Evolutionary conservation across 2,797 vertebrate species (phyloP).

Genomic region (Taenioides sp.): DNA sequence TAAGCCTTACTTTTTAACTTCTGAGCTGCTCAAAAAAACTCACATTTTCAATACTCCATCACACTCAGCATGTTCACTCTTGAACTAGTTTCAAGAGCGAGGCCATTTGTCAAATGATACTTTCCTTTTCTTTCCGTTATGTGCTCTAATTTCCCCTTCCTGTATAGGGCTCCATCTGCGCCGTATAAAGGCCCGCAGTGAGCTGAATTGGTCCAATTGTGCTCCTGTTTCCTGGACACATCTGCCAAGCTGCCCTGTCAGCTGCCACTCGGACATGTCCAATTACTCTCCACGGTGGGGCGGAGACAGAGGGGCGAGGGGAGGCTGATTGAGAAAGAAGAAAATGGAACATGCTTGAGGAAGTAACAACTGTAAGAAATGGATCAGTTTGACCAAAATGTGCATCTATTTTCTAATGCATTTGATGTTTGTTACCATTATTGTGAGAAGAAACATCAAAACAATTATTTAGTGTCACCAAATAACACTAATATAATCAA

Average conservation of each 20-base stretch:
- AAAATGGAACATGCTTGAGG: conserved; percentile 34
- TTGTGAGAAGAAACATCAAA: not conserved
- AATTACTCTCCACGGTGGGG: conserved; percentile 59
- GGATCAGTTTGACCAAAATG: not conserved
- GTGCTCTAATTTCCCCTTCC: conserved; percentile 60
- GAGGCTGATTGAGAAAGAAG: conserved; percentile 35
- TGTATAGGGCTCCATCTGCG: conserved; percentile 67
- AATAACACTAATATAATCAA: no score
- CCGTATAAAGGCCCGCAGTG: conserved; percentile 53
- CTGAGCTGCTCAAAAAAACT: conserved; percentile 13
- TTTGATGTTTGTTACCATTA: not conserved
- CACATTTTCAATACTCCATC: conserved; percentile 34
- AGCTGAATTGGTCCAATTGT: conserved; percentile 65
- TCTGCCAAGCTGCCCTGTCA: conserved; percentile 70
- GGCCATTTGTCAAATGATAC: conserved; percentile 55
- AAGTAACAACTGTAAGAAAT: conserved; percentile 14
- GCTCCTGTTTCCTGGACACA: conserved; percentile 67
- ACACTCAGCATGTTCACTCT: conserved; percentile 28
- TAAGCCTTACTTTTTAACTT: not conserved
- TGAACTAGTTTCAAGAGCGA: conserved; percentile 56
- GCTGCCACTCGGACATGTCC: conserved; percentile 69
- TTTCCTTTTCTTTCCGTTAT: conserved; percentile 43
- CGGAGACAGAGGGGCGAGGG: conserved; percentile 43
- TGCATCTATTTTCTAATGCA: not conserved
- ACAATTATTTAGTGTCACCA: not conserved